Base-by-base conservation (phyloP, 2,888 invertebrate species). In the Agrochola lota region DNA sequence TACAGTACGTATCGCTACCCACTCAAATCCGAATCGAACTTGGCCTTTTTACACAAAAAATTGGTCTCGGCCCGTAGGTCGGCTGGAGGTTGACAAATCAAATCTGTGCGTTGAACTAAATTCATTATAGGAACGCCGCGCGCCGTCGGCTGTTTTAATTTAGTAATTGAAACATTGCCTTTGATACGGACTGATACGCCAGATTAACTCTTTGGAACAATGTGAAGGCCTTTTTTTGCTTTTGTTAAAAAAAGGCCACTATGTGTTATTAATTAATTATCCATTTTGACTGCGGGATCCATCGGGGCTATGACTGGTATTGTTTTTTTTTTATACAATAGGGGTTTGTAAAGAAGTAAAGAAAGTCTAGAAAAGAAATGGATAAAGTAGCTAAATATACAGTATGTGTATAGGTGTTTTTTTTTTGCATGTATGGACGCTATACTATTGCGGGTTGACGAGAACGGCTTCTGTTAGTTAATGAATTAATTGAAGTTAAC, bases 61-160 rank as follows among this genome's bases (percentile, higher is more conserved):
- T 63, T 49, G 15, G 49, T 63, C 74, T 46, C 55, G 64, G 57
- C 15, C 35, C 57, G 52, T 40, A 59, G 68, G 69, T 30, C 30
- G 46, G 62, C 46, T 67, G 26, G 59, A 87, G 85, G 78, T 85
- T 57, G 72, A 74, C 46, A 70, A 85, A 74, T 76, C 78, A 66
- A 81, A 87, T 85, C 60, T 49, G 63, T 71, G 40, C 73, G 26
- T 30, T 74, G 55, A 70, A 81, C 64, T 77, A 71, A 87, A 80
- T 78, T 70, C 71, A 77, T 77, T 81, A 71, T 52, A 64, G 12
- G n/a, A 57, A 64, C 46, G 43, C 68, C 52, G 23, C 12, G 57
- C 57, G 57, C 60, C 20, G 46, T 71, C 60, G 40, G 52, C 63
- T 66, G 60, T 80, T 71, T 73, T 66, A 77, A 80, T 81, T 78